phyloP scores from a whole-genome alignment of 1,140 invertebrate genomes.

The Drosophila asahinai region DNA sequence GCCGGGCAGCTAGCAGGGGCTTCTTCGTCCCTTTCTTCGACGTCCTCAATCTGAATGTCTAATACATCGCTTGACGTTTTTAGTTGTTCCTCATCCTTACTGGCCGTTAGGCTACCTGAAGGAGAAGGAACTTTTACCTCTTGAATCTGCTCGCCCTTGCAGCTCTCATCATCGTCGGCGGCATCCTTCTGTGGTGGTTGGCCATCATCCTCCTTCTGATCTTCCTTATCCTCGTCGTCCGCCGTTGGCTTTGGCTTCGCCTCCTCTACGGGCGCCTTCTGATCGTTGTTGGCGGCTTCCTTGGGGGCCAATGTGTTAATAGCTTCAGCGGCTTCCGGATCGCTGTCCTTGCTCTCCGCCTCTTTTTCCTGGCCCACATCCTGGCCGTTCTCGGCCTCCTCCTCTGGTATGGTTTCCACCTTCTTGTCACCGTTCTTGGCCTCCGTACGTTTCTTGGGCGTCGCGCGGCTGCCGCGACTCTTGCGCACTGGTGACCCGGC shows the following conservation, averaged over 20 bases:
- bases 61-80: slow-evolving; percentile 82
- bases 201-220: slow-evolving; percentile 5
- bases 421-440: slow-evolving; percentile 52
- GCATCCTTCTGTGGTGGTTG: slow-evolving; percentile 23
- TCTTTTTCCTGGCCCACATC: slow-evolving; percentile 13
- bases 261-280: slow-evolving; percentile 17
- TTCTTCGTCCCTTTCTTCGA: slow-evolving; percentile 59
- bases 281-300: slow-evolving; percentile 6
- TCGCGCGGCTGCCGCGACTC: slow-evolving; percentile 63
- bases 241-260: slow-evolving; percentile 12
- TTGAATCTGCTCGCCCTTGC: slow-evolving; percentile 41
- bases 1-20: slow-evolving; percentile 5
- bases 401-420: slow-evolving; percentile 73
- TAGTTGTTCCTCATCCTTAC: slow-evolving; percentile 75
- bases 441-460: slow-evolving; percentile 65
- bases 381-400: slow-evolving; percentile 64
- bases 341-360: slow-evolving; percentile 5
- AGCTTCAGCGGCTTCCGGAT: background rate
- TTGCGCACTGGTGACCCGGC: slow-evolving; percentile 62
- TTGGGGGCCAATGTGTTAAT: background rate
- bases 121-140: slow-evolving; percentile 80
- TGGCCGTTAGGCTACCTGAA: slow-evolving; percentile 71
- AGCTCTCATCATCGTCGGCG: slow-evolving; percentile 13
- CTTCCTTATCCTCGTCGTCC: slow-evolving; percentile 19
- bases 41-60: slow-evolving; percentile 80